phyloP scores from a whole-genome alignment of 2,113 vertebrate genomes.

The Nyctibius bracteatus region DNA sequence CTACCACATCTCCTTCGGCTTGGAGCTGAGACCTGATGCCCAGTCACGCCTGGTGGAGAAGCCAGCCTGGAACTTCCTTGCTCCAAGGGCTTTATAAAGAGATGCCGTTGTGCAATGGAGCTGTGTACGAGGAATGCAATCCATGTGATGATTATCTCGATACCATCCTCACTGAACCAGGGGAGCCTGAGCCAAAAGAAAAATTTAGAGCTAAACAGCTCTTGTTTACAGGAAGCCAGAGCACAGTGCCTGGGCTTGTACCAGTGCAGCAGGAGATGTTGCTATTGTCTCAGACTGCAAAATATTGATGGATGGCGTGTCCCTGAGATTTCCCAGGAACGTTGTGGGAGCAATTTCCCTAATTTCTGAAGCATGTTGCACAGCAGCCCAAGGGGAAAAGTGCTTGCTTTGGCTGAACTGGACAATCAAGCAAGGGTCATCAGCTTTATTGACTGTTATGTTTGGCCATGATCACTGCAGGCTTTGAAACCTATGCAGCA shows the following conservation, averaged over 20 bases:
- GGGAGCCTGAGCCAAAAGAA: slow-evolving; percentile 21
- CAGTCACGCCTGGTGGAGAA: not conserved
- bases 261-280: slow-evolving; percentile 41
- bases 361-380: not conserved
- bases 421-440: not conserved
- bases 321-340: slow-evolving; percentile 41
- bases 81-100: slow-evolving; percentile 36
- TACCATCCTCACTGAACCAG: slow-evolving; percentile 30
- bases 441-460: not conserved
- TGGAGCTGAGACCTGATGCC: not conserved
- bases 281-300: slow-evolving; percentile 42
- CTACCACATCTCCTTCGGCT: not conserved
- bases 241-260: slow-evolving; percentile 60
- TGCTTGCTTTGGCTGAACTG: not conserved
- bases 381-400: not conserved
- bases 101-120: slow-evolving; percentile 5
- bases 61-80: slow-evolving; percentile 5
- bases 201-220: slow-evolving; percentile 55
- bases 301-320: slow-evolving; percentile 24
- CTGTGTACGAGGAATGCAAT: slow-evolving; percentile 21
- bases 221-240: slow-evolving; percentile 57
- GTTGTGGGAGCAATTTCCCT: not conserved
- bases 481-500: not conserved
- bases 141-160: slow-evolving; percentile 3
- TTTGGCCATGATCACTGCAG: not conserved